Evolutionary conservation across 2,888 invertebrate genomes (phyloP), one percentile per base, ranked within the genome.

Genomic region (Ormyrus thymus): DNA sequence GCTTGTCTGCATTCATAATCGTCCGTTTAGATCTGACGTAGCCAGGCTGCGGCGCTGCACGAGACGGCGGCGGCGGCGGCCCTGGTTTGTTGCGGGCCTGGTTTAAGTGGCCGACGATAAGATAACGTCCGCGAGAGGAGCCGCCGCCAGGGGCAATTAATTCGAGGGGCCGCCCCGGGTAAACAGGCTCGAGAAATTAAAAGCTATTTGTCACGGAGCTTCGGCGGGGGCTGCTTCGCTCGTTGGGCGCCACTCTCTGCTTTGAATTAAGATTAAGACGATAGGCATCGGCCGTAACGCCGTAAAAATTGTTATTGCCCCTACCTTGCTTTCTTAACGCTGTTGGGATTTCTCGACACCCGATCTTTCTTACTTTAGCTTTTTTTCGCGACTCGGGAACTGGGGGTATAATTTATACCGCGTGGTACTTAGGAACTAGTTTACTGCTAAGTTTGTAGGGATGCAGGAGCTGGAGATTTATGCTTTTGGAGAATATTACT

Each of bases 151-250:
- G 84, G 86, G 86, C 87, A 89, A 89, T 89, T 89, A 89, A 89
- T 89, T 89, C 86, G 86, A 84, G 84, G 85, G 51, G 80, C 80
- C 79, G 77, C 68, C 81, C 50, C 81, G 81, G 71, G 88, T 88
- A 89, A 89, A 89, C 89, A 89, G 86, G 84, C 85, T 83, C 87
- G 85, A 89, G 89, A 89, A 89, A 89, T 89, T 89, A 89, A 89
- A 89, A 89, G 89, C 89, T 86, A 89, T 89, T 89, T 89, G 89
- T 89, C 89, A 89, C 86, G 86, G 84, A 71, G 70, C 81, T 55
- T 71, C 74, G 82, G 81, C 51, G 50, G 79, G 70, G 79, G 61
- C 29, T 29, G 29, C 29, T 4, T 29, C 74, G 69, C 74, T 70
- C 75, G 66, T 79, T 50, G 70, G 77, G 59, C 79, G 81, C 85